These are phyloP conservation scores for Tortrix viridana DNA, from an alignment of 2,888 invertebrate species.

Conservation along the genomic window DNA sequence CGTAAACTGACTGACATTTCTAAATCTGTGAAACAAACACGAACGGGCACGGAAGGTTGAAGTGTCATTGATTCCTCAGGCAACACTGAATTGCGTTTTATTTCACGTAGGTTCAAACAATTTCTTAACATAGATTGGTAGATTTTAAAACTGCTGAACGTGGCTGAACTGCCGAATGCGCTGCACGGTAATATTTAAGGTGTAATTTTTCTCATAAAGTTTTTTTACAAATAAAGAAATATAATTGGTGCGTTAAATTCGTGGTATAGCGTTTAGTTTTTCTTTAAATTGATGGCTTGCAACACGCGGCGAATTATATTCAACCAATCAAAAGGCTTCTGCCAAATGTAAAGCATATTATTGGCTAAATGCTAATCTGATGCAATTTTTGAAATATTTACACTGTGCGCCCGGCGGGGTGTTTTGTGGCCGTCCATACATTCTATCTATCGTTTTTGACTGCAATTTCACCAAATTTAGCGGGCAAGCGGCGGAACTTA, in stretches of 20 bases:
- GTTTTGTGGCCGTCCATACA: too few relatives aligned
- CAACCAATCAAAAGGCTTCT: conserved; percentile 35
- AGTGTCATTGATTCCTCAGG: background rate
- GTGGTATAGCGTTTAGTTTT: background rate
- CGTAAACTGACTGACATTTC: conserved; percentile 49
- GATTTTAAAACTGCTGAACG: too few relatives aligned
- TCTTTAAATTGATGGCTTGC: background rate
- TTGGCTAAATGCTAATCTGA: conserved; percentile 49
- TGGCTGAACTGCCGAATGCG: too few relatives aligned
- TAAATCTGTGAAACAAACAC: conserved; percentile 4
- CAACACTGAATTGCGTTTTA: conserved; percentile 46
- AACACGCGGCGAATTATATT: background rate
- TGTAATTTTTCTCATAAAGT: too few relatives aligned
- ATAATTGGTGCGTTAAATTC: too few relatives aligned
- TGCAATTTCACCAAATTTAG: too few relatives aligned
- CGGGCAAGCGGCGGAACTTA: too few relatives aligned
- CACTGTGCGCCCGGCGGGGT: conserved; percentile 37
- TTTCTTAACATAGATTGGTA: background rate
- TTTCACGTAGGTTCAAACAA: conserved; percentile 39
- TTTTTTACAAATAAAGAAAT: too few relatives aligned
- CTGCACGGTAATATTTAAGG: too few relatives aligned
- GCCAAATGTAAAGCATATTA: conserved; percentile 14
- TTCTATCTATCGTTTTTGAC: too few relatives aligned
- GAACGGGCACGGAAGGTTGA: background rate
- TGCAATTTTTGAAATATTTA: conserved; percentile 60